Evolutionary conservation across 2,113 vertebrate species (phyloP).

Genomic region (Gavia stellata): DNA sequence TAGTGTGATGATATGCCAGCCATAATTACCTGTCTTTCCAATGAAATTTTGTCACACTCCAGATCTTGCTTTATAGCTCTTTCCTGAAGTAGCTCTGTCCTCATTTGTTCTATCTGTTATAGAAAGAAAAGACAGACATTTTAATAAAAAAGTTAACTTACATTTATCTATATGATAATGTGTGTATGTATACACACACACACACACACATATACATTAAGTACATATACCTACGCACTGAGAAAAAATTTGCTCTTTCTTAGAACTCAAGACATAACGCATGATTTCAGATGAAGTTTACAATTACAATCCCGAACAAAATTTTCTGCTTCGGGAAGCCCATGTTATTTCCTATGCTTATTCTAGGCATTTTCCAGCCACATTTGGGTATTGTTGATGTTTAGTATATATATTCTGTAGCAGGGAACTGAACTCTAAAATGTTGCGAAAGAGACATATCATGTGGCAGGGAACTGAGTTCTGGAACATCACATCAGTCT

Average conservation of each 20-base stretch:
- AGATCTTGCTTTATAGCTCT: constrained; percentile 88
- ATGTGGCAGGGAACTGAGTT: background rate
- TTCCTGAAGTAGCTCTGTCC: constrained; percentile 92
- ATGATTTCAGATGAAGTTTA: background rate
- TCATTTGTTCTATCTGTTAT: constrained; percentile 93
- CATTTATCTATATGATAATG: background rate
- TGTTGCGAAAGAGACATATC: background rate
- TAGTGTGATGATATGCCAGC: background rate
- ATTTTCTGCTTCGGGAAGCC: background rate
- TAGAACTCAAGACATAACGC: background rate
- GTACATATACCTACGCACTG: background rate
- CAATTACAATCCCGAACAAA: background rate
- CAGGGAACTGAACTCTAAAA: background rate
- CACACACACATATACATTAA: background rate
- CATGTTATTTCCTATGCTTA: background rate
- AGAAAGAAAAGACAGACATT: constrained; percentile 13
- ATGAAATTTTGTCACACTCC: constrained; percentile 95
- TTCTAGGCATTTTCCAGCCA: background rate
- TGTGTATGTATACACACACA: no score
- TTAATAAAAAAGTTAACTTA: background rate
- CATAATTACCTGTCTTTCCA: constrained; percentile 92
- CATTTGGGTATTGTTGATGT: rapidly evolving
- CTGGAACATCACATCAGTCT: background rate
- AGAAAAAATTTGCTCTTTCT: background rate
- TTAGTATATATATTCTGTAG: background rate